These are phyloP conservation scores for Andrena bucephala DNA, from an alignment of 2,888 invertebrate genomes.

Conservation along the genomic window DNA sequence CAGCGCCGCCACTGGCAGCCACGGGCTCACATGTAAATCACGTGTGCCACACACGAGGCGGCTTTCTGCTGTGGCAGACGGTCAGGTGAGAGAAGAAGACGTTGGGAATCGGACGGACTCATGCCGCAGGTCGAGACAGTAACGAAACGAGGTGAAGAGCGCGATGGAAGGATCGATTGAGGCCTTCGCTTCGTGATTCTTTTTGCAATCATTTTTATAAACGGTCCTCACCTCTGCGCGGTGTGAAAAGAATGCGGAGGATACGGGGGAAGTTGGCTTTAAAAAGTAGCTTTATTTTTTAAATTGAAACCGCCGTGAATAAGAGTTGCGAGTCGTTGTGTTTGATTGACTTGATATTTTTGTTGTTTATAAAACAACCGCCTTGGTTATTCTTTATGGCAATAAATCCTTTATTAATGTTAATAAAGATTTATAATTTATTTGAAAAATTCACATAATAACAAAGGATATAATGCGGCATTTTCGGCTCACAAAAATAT, in stretches of 20 bases:
- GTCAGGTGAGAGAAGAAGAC: slow-evolving; percentile 60
- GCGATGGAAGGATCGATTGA: background rate
- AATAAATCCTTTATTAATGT: too few relatives aligned
- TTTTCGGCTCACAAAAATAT: too few relatives aligned
- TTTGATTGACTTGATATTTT: too few relatives aligned
- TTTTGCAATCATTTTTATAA: background rate
- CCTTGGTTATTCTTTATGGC: too few relatives aligned
- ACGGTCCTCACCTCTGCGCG: too few relatives aligned
- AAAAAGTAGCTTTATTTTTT: background rate
- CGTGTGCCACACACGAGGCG: slow-evolving; percentile 72
- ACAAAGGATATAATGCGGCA: too few relatives aligned
- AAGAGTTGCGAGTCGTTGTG: too few relatives aligned
- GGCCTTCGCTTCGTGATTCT: background rate
- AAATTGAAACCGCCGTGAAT: too few relatives aligned
- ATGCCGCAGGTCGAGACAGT: slow-evolving; percentile 27
- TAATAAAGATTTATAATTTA: too few relatives aligned
- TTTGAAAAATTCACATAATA: too few relatives aligned
- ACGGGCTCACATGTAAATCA: slow-evolving; percentile 73
- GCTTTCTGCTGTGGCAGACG: slow-evolving; percentile 36
- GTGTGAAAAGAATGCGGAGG: background rate
- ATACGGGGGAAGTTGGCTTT: too few relatives aligned
- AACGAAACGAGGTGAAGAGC: slow-evolving; percentile 10
- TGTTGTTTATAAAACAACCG: too few relatives aligned
- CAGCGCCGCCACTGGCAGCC: slow-evolving; percentile 62
- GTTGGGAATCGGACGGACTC: slow-evolving; percentile 52